A percentile compares a stretch with the other conserved stretches of the same genome.
Conservation (phyloP, 1,140 invertebrate species). For the Leptinotarsa undecemlineata region DNA sequence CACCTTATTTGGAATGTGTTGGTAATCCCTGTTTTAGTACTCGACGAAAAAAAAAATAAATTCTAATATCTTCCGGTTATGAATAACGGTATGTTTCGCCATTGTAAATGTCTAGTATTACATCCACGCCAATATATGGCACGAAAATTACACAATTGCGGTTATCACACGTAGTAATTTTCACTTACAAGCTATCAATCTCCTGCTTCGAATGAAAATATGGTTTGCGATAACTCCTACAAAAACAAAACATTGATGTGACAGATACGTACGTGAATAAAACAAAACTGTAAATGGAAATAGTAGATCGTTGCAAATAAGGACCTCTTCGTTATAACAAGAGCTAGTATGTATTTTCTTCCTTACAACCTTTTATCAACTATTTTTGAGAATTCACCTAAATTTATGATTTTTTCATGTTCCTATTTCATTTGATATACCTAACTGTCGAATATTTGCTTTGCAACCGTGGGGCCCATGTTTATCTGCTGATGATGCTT, state of each 20-base stretch:
- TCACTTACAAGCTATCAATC: not conserved
- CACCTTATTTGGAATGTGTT: constrained; percentile 19
- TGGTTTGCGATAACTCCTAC: not conserved
- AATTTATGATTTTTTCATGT: no score
- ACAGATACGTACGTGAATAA: not conserved
- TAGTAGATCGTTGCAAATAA: no score
- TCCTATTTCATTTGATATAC: no score
- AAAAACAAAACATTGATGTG: not conserved
- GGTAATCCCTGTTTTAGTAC: constrained; percentile 14
- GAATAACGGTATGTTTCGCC: not conserved
- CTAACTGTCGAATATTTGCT: no score
- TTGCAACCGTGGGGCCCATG: no score
- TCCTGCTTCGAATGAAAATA: not conserved
- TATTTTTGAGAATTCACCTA: no score
- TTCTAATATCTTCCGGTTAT: constrained; percentile 16
- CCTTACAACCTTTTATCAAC: no score
- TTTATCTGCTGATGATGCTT: no score
- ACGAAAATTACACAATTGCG: not conserved
- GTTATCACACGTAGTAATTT: not conserved
- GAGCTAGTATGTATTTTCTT: no score
- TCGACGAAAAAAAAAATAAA: not conserved
- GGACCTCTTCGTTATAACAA: no score
- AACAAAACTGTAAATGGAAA: no score
- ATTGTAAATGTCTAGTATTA: not conserved
- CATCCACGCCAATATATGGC: not conserved